Percentiles rank a stretch among this genome's conserved stretches.
These are phyloP conservation scores for Drosophila quadrilineata DNA, from an alignment of 1,140 invertebrate genomes.

Conservation along the genomic window DNA sequence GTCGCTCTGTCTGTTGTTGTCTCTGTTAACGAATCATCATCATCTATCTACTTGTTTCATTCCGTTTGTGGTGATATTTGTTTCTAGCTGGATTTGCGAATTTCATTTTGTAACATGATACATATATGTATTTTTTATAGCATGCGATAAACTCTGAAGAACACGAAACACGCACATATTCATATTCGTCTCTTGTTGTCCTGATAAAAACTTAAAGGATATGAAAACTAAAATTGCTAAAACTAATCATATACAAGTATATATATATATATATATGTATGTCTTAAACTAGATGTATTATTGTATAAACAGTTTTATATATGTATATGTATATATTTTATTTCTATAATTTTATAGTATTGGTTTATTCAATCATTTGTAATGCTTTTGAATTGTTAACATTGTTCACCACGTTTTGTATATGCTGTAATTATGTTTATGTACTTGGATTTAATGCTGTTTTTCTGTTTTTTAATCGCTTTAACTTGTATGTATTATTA, in stretches of 20 bases:
- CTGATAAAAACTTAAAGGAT: conserved; percentile 76
- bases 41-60: conserved; percentile 11
- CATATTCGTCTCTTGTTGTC: conserved; percentile 25
- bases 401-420: conserved; percentile 71
- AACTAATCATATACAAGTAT: conserved; percentile 63
- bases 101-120: conserved; percentile 24
- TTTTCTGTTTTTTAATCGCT: conserved; percentile 10
- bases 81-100: not conserved
- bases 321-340: conserved; percentile 33
- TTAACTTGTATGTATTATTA: conserved; percentile 32
- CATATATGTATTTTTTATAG: conserved; percentile 40
- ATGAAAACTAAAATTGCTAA: conserved; percentile 69
- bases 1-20: not conserved
- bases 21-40: not conserved
- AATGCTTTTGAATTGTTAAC: conserved; percentile 76
- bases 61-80: conserved; percentile 19
- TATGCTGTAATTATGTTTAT: conserved; percentile 35
- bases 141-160: conserved; percentile 65
- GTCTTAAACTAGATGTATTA: conserved; percentile 25
- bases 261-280: conserved; percentile 46
- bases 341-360: conserved; percentile 27
- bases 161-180: conserved; percentile 31
- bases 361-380: conserved; percentile 54
- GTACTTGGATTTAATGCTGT: conserved; percentile 23
- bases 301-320: conserved; percentile 65